These are phyloP conservation scores for Chrysomela aeneicollis DNA, from an alignment of 2,888 invertebrate species.

Conservation along the genomic window DNA sequence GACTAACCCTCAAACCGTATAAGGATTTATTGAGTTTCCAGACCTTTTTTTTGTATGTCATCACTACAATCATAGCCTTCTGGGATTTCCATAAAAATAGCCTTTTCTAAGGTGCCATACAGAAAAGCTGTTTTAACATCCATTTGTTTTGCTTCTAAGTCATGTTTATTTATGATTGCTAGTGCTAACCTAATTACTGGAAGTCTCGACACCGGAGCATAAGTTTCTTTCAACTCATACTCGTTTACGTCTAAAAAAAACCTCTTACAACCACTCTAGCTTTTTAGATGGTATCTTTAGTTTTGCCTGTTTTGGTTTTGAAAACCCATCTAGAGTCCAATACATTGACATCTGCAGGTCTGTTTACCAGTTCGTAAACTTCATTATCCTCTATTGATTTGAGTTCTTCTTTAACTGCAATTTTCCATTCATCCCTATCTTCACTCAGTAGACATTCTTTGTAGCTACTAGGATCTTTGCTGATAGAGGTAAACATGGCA, in stretches of 20 bases:
- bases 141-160: conserved; percentile 18
- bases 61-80: conserved; percentile 6
- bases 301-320: conserved; percentile 3
- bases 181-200: conserved; percentile 9
- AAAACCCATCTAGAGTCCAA: conserved; percentile 1
- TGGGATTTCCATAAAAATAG: conserved; percentile 21
- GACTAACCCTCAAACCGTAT: conserved; percentile 14
- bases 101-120: conserved; percentile 19
- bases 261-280: conserved; percentile 1
- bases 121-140: conserved; percentile 26
- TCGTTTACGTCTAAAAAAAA: conserved; percentile 5
- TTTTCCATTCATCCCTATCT: conserved; percentile 2
- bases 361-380: conserved; percentile 20
- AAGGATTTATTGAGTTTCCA: conserved; percentile 19
- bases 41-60: conserved; percentile 17
- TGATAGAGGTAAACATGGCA: conserved; percentile 3
- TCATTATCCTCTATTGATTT: conserved; percentile 23
- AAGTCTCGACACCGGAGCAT: conserved; percentile 8
- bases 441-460: conserved; percentile 3
- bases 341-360: conserved; percentile 1
- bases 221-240: conserved; percentile 4
- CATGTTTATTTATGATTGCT: conserved; percentile 22
- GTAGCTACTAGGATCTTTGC: conserved; percentile 2
- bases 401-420: conserved; percentile 9
- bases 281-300: neutral